A percentile compares a stretch with the other conserved stretches of the same genome.
phyloP scores from a whole-genome alignment of 2,113 vertebrate genomes.

The Quiscalus mexicanus region DNA sequence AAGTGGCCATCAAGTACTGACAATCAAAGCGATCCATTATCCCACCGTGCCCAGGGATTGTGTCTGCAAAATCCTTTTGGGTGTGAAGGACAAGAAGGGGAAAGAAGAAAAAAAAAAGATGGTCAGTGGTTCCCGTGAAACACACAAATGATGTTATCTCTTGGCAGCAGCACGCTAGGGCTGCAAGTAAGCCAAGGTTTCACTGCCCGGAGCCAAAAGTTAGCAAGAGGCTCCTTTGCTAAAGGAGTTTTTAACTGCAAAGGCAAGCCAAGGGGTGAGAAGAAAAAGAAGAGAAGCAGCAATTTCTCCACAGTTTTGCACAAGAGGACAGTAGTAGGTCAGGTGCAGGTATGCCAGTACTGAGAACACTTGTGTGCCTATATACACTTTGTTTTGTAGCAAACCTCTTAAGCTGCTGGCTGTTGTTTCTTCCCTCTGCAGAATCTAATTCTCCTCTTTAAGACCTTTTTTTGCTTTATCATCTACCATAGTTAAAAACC shows the following conservation, averaged over 20 bases:
- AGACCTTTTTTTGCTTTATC: neutral
- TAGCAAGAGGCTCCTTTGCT: neutral
- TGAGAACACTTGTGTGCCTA: neutral
- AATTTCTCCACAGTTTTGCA: neutral
- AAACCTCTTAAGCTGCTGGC: neutral
- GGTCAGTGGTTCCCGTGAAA: neutral
- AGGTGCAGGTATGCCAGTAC: neutral
- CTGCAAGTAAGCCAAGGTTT: neutral
- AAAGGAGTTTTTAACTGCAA: neutral
- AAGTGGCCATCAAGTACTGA: conserved; percentile 98
- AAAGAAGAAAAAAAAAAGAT: neutral
- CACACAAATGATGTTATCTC: accelerated
- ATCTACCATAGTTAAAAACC: neutral
- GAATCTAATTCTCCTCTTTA: neutral
- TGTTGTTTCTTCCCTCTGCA: neutral
- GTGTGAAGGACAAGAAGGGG: neutral
- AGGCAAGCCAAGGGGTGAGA: neutral
- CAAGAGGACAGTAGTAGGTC: neutral
- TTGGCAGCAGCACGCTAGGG: neutral
- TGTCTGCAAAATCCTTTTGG: conserved; percentile 93
- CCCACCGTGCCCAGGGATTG: conserved; percentile 95
- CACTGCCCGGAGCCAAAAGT: neutral
- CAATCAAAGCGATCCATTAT: conserved; percentile 99
- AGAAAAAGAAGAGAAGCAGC: neutral
- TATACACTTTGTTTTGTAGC: neutral